phyloP scores from a whole-genome alignment of 1,140 invertebrate species.

The Reticulitermes speratus region DNA sequence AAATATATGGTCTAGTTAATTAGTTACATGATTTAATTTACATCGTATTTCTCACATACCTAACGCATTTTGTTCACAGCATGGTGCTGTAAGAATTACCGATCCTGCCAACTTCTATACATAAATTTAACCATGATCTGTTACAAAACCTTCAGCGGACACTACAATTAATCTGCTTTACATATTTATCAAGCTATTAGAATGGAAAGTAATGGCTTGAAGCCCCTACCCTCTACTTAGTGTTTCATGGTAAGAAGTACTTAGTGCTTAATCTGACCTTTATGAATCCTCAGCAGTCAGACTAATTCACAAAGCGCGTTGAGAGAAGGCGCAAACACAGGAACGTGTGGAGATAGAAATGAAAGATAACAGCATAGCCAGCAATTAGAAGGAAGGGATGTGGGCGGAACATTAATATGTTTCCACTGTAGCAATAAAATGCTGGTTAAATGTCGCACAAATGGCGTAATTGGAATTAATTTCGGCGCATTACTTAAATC shows the following conservation, averaged over 20 bases:
- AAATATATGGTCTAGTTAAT: background rate
- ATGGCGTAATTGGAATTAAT: background rate
- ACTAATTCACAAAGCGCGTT: background rate
- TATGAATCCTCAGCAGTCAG: background rate
- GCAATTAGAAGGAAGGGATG: background rate
- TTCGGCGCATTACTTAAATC: background rate
- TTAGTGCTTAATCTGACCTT: background rate
- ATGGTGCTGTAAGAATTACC: background rate
- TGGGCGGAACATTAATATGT: background rate
- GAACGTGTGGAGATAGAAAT: background rate
- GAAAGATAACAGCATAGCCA: background rate
- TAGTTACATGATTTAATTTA: background rate
- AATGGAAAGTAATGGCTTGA: background rate
- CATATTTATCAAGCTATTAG: background rate
- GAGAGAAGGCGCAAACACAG: background rate
- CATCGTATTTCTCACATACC: background rate
- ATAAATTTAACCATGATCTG: background rate
- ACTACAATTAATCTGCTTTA: background rate
- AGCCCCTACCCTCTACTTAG: background rate
- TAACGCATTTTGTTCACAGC: background rate
- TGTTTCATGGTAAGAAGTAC: background rate
- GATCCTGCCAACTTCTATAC: background rate
- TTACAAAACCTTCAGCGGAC: background rate
- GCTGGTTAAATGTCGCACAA: background rate
- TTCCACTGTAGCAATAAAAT: background rate